These are phyloP conservation scores for Tokudaia tokunoshimensis DNA, from an alignment of 2,797 vertebrate genomes.

Conservation along the genomic window DNA sequence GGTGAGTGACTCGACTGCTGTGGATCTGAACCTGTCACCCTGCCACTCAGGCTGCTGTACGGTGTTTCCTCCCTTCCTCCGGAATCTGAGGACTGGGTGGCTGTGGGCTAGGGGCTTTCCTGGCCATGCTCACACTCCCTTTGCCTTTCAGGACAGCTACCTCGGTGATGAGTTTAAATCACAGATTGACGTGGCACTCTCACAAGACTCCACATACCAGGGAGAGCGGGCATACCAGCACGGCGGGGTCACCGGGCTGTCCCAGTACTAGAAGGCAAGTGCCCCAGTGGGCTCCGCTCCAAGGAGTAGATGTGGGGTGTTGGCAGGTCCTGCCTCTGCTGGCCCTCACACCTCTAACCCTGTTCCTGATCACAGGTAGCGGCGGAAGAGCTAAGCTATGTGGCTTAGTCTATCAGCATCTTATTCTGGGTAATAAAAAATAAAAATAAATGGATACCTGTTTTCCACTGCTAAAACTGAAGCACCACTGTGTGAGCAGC, in stretches of 20 bases:
- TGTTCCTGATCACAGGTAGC: conserved; percentile 90
- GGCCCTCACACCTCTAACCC: background rate
- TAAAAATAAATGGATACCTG: conserved; percentile 99
- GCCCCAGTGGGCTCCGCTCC: no score
- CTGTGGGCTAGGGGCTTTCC: background rate
- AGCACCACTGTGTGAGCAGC: conserved; percentile 99
- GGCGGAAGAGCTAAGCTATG: conserved; percentile 97
- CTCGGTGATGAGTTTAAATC: conserved; percentile 99
- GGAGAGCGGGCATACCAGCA: conserved; percentile 99
- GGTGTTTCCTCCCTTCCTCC: no score
- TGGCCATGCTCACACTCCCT: background rate
- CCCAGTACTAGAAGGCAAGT: conserved; percentile 97
- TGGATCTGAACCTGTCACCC: background rate
- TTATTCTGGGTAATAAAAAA: conserved; percentile 99
- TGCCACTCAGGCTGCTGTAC: background rate
- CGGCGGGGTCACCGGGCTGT: conserved; percentile 98
- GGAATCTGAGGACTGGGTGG: background rate
- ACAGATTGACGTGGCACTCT: conserved; percentile 99
- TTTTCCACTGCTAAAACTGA: conserved; percentile 99
- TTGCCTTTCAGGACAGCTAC: conserved; percentile 95
- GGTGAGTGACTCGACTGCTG: background rate
- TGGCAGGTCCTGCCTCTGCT: background rate
- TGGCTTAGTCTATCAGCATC: conserved; percentile 99
- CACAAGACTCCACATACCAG: conserved; percentile 99
- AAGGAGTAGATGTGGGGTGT: background rate